Evolutionary conservation across 2,888 invertebrate genomes (phyloP), one percentile per base, ranked within the genome.

Genomic region (Agonopterix heracliana): DNA sequence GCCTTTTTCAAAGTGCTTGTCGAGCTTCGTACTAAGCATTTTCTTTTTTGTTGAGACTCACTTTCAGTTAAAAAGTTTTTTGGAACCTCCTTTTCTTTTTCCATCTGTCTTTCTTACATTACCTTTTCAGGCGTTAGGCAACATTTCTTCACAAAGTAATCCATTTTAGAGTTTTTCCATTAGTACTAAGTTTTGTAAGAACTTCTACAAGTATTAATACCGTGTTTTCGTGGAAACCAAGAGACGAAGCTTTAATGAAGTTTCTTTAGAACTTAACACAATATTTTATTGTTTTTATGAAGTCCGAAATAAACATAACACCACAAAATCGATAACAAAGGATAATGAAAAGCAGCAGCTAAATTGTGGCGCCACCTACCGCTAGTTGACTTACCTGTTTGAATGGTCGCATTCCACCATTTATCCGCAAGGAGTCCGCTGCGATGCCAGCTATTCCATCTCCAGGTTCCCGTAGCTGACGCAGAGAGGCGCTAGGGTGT

Each of bases 381-480:
- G 64, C 51, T 57, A 50, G 47, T 46, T 46, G 58, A 74, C 89
- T 85, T 91, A 96, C 96, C 94, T 98, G 97, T 87, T 96, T 96
- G 89, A 98, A 98, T 77, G 96, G 97, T 65, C 97, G 92, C 92
- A 98, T 96, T 70, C 97, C 98, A 58, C 98, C 98, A 89, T 98
- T 98, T 87, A 98, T 96, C 71, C 98, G 91, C 65, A 98, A 91
- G 51, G 97, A 97, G 87, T 98, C 98, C 46, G 97, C 97, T 14
- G 98, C 98, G 69, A 98, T 98, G 74, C 96, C 96, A 45, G 97
- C 97, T 57, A 98, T 95, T 59, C 96, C 95, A 74, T 96, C 96
- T 55, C 92, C 92, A 44, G 93, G 93, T 88, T 94, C 94, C 61
- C 95, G 91, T 50, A 96, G 90, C 78, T 96, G 96, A 70, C 96